Percentiles rank a stretch among this genome's conserved stretches.
Evolutionary conservation across 2,797 vertebrate species (phyloP).

Genomic region (Galagoides demidoff): DNA sequence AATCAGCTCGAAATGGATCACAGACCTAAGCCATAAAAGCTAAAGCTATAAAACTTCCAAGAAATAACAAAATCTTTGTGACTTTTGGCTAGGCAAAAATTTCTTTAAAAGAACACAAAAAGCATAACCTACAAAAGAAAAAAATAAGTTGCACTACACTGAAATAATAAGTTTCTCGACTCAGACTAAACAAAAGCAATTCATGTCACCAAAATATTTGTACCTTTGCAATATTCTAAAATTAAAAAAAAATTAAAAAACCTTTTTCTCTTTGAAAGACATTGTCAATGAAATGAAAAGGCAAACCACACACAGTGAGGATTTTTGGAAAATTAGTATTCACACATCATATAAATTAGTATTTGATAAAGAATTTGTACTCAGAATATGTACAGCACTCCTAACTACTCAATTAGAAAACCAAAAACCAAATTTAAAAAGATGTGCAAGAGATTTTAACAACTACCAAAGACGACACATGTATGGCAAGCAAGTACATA

Average conservation of each 20-base stretch:
- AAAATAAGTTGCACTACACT: background rate
- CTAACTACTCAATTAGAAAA: background rate
- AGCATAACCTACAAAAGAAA: background rate
- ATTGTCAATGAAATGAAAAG: background rate
- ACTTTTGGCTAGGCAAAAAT: background rate
- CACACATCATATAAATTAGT: background rate
- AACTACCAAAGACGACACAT: background rate
- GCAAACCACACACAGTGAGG: background rate
- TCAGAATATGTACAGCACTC: background rate
- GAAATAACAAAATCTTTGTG: background rate
- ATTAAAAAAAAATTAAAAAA: too few relatives aligned
- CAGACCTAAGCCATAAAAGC: background rate
- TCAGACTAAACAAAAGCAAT: too few relatives aligned
- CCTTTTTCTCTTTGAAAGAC: background rate
- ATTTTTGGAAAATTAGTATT: background rate
- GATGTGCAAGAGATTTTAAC: background rate
- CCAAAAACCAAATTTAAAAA: background rate
- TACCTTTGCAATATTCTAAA: too few relatives aligned
- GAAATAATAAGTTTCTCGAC: background rate
- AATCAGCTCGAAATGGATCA: background rate
- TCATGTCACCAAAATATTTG: too few relatives aligned
- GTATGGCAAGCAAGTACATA: background rate
- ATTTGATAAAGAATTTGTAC: background rate
- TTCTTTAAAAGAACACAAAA: background rate
- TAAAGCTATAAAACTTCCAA: background rate